Conservation (phyloP, 2,113 vertebrate genomes). For the Bos indicus region DNA sequence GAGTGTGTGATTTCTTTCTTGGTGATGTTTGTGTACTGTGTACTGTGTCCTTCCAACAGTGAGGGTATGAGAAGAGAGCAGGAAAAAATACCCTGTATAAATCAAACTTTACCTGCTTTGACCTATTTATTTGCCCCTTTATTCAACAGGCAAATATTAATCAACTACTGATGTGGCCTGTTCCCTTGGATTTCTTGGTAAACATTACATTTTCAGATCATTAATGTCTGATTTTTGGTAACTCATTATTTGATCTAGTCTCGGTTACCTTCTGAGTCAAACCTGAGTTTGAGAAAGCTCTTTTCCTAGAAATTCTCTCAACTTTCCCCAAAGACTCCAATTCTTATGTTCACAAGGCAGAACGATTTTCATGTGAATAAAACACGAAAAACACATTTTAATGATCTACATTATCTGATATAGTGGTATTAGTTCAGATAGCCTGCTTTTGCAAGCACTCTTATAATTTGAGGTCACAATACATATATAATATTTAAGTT, state of each 20-base stretch:
- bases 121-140: neutral
- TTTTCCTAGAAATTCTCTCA: neutral
- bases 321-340: neutral
- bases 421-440: neutral
- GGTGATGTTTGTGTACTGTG: neutral
- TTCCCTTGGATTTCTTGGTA: neutral
- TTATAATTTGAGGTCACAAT: slow-evolving; percentile 31
- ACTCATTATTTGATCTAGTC: neutral
- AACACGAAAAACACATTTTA: neutral
- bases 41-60: neutral
- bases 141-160: neutral
- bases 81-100: neutral
- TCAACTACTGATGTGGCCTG: neutral
- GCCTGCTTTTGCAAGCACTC: slow-evolving; percentile 27
- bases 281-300: neutral
- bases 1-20: neutral
- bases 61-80: neutral
- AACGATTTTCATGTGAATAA: neutral
- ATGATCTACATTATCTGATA: neutral
- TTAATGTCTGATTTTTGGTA: neutral
- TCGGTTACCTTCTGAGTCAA: neutral
- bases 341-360: neutral
- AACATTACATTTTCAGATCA: neutral
- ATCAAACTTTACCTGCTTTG: neutral
- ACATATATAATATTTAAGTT: slow-evolving; percentile 42